Conservation (phyloP, 2,113 vertebrate species). For the Promerops cafer region DNA sequence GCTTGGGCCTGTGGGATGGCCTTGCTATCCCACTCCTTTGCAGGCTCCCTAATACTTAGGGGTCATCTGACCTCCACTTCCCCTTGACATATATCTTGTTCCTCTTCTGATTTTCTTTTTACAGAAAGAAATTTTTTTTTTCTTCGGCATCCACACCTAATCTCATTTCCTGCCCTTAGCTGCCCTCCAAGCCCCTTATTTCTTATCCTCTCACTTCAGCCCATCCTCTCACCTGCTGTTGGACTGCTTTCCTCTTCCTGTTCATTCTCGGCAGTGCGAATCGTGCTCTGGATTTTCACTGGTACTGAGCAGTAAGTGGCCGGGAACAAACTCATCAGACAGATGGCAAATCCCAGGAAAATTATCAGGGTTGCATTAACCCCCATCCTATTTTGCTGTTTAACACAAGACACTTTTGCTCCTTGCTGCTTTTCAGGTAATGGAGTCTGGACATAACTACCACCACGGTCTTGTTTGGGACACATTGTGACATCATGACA, state of each 20-base stretch:
- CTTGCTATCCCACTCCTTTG: background rate
- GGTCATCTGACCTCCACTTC: background rate
- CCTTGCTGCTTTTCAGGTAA: background rate
- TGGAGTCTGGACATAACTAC: background rate
- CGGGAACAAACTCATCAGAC: background rate
- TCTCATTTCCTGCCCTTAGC: background rate
- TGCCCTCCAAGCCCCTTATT: background rate
- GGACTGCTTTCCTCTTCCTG: background rate
- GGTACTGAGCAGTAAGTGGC: background rate
- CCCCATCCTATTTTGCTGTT: background rate
- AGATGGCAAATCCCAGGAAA: background rate
- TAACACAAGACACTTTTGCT: background rate
- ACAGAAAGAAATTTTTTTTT: background rate
- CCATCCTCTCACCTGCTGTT: background rate
- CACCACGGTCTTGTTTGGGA: background rate
- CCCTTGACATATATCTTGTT: background rate
- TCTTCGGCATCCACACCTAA: background rate
- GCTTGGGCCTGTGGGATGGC: fast-evolving
- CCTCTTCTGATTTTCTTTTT: background rate
- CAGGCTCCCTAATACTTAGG: background rate
- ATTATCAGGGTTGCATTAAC: background rate
- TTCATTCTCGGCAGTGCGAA: background rate
- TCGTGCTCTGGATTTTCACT: background rate
- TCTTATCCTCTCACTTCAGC: background rate
- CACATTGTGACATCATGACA: constrained; percentile 13